These are phyloP conservation scores for Thereva nobilitata DNA, from an alignment of 2,888 invertebrate species.

Conservation along the genomic window DNA sequence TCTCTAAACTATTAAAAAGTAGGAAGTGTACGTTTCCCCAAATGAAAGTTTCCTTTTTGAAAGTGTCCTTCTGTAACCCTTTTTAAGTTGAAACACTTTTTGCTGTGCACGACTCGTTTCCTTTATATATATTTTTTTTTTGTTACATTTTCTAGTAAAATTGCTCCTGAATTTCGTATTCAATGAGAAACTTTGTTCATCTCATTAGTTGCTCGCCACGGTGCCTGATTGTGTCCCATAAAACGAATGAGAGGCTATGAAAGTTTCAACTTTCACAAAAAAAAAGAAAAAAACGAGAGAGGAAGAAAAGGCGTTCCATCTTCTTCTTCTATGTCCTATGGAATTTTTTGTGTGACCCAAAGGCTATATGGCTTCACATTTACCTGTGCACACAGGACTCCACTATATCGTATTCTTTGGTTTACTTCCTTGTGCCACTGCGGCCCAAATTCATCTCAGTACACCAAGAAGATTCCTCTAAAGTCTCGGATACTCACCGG, in stretches of 20 bases:
- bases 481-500: conserved; percentile 3
- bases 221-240: conserved; percentile 31
- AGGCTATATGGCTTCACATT: conserved; percentile 22
- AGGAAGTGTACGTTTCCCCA: too few relatives aligned
- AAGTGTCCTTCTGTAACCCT: conserved; percentile 2
- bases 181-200: conserved; percentile 34
- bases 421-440: conserved; percentile 1
- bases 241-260: conserved; percentile 19
- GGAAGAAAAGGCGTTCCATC: conserved; percentile 5
- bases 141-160: conserved; percentile 12
- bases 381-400: conserved; percentile 31
- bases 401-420: conserved; percentile 15
- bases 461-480: not conserved
- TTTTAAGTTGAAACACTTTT: conserved; percentile 18
- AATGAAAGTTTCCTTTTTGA: too few relatives aligned
- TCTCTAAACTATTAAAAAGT: not conserved
- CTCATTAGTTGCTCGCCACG: conserved; percentile 33
- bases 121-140: not conserved
- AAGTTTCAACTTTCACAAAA: not conserved
- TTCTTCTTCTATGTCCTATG: conserved; percentile 5
- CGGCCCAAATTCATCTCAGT: conserved; percentile 10
- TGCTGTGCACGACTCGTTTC: not conserved
- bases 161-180: conserved; percentile 30
- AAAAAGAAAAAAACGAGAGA: not conserved
- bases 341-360: conserved; percentile 16